A percentile compares a stretch with the other conserved stretches of the same genome.
Evolutionary conservation across 2,113 vertebrate genomes (phyloP).

Genomic region (Euleptes europaea): DNA sequence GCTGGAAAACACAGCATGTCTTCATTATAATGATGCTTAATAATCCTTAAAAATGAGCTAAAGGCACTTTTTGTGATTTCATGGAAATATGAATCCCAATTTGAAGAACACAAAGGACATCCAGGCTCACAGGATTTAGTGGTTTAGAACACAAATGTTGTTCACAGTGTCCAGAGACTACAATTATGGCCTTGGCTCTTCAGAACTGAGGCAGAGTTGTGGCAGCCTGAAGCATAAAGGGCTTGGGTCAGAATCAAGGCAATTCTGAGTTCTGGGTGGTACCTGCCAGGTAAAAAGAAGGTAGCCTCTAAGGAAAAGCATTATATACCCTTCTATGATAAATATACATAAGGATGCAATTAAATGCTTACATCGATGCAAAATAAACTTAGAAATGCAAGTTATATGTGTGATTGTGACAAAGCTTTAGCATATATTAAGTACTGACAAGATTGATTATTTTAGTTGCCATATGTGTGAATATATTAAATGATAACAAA

Average conservation of each 20-base stretch:
- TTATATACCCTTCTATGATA: too few species aligned
- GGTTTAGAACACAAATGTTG: conserved; percentile 10
- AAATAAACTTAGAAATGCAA: too few species aligned
- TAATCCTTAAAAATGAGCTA: conserved; percentile 43
- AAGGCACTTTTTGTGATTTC: conserved; percentile 50
- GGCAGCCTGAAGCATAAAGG: neutral
- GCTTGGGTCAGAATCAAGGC: neutral
- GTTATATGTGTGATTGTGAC: too few species aligned
- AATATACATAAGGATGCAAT: too few species aligned
- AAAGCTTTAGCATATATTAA: too few species aligned
- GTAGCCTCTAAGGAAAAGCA: neutral
- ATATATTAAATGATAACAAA: too few species aligned
- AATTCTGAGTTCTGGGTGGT: neutral
- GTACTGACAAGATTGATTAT: too few species aligned
- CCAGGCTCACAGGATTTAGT: conserved; percentile 5
- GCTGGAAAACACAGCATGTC: conserved; percentile 24
- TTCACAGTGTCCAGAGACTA: neutral
- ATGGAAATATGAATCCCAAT: conserved; percentile 36
- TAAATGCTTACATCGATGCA: too few species aligned
- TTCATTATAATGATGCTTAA: conserved; percentile 10
- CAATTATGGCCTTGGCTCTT: neutral
- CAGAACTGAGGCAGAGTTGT: neutral
- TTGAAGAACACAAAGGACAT: conserved; percentile 44
- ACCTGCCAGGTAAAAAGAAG: neutral
- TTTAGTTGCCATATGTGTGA: too few species aligned